Base-by-base conservation (phyloP, 2,888 invertebrate species). In the Temnothorax ravouxi region DNA sequence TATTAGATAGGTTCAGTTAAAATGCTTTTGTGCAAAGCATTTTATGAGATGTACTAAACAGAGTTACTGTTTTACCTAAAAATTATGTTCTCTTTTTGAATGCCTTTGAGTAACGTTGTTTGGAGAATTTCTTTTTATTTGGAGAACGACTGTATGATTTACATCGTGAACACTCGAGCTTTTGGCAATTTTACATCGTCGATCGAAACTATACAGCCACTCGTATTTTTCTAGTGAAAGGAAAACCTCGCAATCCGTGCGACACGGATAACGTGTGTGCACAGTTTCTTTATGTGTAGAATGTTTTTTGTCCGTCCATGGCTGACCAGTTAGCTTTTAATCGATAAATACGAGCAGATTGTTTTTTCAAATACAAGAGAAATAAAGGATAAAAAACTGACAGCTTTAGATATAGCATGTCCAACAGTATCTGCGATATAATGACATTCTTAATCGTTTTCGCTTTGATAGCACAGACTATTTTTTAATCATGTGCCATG, bases 191-290 rank as follows among this genome's bases (percentile, higher is more conserved):
- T 80, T 59, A 72, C 38, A 59, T 29, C 21, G 56, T 18, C 79
- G 44, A 79, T 79, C 47, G 79, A 59, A 34, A 59, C 72, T 64
- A 38, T 72, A 56, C 21, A 56, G 34, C 25, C 59, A 21, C 47
- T 72, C 71, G 59, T 80, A 80, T 72, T 80, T 80, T 80, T 72
- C 47, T 59, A 72, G 79, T 29, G 79, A 72, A 80, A 72, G 79
- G 59, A 72, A 72, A 72, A 72, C 79, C 41, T 41, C 59, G 72
- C 71, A 72, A 80, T 80, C 59, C 59, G 29, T 47, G 59, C 59
- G 59, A 47, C 56, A 56, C 18, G 47, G 44, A 50, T 71, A 71
- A 71, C 71, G 56, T 71, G 69, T 80, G 79, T 59, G 44, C 47
- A 13, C 59, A 47, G 56, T 80, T 80, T 80, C 79, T 80, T 80